phyloP scores from a whole-genome alignment of 2,797 vertebrate species.

The Sebastes glaucus region DNA sequence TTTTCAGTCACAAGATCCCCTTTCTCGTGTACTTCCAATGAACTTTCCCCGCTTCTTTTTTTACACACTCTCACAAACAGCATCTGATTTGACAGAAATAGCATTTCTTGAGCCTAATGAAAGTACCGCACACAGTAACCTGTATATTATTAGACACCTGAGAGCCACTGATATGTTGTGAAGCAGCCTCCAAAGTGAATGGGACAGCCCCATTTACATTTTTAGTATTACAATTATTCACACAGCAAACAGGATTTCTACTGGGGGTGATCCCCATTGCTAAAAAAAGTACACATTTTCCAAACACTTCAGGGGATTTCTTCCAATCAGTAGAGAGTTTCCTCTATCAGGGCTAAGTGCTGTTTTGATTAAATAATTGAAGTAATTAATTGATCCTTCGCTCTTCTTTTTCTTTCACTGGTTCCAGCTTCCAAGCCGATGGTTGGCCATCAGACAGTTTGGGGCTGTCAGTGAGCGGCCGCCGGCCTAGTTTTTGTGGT shows the following conservation, averaged over 20 bases:
- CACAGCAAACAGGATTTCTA: not conserved
- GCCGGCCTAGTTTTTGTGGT: too few species aligned
- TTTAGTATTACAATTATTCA: not conserved
- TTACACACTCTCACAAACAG: not conserved
- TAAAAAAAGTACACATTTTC: not conserved
- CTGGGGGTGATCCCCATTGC: not conserved
- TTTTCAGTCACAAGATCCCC: constrained; percentile 42
- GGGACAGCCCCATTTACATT: constrained; percentile 32
- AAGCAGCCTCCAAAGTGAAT: not conserved
- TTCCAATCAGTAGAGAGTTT: not conserved
- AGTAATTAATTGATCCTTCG: not conserved
- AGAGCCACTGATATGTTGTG: not conserved
- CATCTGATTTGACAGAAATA: constrained; percentile 18
- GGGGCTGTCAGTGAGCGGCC: too few species aligned
- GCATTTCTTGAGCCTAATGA: not conserved
- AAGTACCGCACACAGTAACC: not conserved
- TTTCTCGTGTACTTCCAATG: constrained; percentile 7
- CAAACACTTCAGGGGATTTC: not conserved
- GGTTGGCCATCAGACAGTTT: too few species aligned
- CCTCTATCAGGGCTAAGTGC: not conserved
- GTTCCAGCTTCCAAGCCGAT: too few species aligned
- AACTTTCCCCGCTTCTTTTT: constrained; percentile 11
- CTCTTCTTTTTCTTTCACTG: not conserved
- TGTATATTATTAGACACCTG: constrained; percentile 17
- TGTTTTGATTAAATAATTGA: not conserved